Base-by-base conservation (phyloP, 2,797 vertebrate species). In the Phaenicophaeus curvirostris region DNA sequence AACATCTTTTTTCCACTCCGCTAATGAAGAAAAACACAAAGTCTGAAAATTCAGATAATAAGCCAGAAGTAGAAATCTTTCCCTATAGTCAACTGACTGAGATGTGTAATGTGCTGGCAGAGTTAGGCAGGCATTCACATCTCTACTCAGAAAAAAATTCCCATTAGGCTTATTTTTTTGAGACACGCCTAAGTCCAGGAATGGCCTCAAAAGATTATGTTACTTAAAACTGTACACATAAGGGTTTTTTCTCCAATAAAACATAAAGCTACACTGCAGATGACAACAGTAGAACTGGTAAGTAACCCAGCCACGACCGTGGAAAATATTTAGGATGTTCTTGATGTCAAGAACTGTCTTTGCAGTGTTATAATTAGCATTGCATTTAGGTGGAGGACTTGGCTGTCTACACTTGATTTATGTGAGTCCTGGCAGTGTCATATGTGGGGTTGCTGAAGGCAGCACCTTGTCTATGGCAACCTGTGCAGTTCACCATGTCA, bases 401-500 rank as follows among this genome's bases (percentile, higher is more conserved):
- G 41, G 25, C 69, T 39, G 25, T 21, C 7, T 39, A 15, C 13
- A 17, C 8, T 11, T 12, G 7, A 11, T 54, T 50, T 15, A 9
- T 24, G 15, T 63, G 24, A 76, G 44, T 21, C 16, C 42, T 25
- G 5, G 15, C 7, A 13, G 8, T 39, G 39, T 39, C 39, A 39
- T 39, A 39, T 44, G 44, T 4, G 24, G 44, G 44, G 33, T 11
- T 41, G 54, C 8, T 50, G 24, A 68, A 50, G 15, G 46, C 16
- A 61, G 28, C 30, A n/a, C 37, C 44, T 66, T 48, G 16, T 33
- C 31, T 66, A 31, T 48, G 63, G n/a, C 44, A 48, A 11, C 28
- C n/a, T 37, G 30, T 41, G 33, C 42, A 11, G 6, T 2, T 51
- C 66, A 12, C 51, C 1, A 0, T 33, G 68, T 2, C 54, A 6